These are phyloP conservation scores for Mormyrus proboscirostris DNA, from an alignment of 2,797 vertebrate genomes.

Conservation along the genomic window DNA sequence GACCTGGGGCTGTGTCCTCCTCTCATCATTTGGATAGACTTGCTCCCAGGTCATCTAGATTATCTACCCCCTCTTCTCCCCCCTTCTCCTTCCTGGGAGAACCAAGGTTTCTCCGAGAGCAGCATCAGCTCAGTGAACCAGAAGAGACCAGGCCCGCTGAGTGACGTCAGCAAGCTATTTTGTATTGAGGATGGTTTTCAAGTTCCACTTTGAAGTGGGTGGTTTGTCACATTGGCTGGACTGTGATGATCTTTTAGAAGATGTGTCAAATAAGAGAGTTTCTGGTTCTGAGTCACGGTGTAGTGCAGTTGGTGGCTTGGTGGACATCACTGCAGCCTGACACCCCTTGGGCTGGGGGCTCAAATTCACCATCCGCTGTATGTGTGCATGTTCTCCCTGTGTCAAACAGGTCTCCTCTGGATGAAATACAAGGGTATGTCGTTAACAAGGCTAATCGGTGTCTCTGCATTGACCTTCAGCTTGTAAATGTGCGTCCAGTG, in stretches of 20 bases:
- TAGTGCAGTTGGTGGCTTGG: background rate
- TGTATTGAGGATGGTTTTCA: background rate
- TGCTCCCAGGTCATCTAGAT: background rate
- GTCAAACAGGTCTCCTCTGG: background rate
- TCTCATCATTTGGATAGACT: background rate
- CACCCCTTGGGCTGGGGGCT: background rate
- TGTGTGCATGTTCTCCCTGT: background rate
- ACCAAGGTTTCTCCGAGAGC: background rate
- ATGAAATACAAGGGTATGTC: background rate
- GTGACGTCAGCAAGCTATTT: background rate
- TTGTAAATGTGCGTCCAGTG: background rate
- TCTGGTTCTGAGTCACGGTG: background rate
- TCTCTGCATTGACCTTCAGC: background rate
- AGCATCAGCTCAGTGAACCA: background rate
- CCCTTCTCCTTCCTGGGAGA: background rate
- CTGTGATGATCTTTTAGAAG: background rate
- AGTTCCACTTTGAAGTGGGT: background rate
- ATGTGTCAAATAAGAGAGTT: background rate
- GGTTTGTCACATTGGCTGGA: background rate
- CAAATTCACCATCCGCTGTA: background rate
- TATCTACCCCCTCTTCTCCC: background rate
- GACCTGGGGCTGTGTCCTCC: background rate
- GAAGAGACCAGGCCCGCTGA: background rate
- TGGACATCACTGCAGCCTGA: background rate
- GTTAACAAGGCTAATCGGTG: background rate